These are phyloP conservation scores for Phyllotreta striolata DNA, from an alignment of 2,888 invertebrate genomes.

Conservation along the genomic window DNA sequence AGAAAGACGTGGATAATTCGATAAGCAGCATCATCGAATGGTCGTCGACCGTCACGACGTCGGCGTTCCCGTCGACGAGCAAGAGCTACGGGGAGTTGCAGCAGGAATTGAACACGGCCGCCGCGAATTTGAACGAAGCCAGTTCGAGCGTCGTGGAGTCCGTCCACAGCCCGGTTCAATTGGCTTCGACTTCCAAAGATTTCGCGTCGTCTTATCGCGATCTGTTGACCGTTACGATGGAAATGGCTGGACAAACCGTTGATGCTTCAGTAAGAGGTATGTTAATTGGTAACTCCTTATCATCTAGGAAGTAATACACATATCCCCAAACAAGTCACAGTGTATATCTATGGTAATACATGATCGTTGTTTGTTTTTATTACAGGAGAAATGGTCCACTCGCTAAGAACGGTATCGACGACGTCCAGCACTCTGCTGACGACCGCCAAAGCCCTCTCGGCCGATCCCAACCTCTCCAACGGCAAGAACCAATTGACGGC, in stretches of 20 bases:
- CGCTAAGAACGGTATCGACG: slow-evolving; percentile 86
- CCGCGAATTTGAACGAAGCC: slow-evolving; percentile 83
- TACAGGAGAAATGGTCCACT: slow-evolving; percentile 79
- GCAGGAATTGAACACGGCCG: slow-evolving; percentile 83
- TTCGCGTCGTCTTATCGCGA: slow-evolving; percentile 83
- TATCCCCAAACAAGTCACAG: too few relatives aligned
- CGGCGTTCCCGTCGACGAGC: slow-evolving; percentile 78
- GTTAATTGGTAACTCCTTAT: too few relatives aligned
- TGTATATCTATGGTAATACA: too few relatives aligned
- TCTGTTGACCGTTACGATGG: slow-evolving; percentile 80
- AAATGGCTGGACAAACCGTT: slow-evolving; percentile 84
- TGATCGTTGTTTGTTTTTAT: slow-evolving; percentile 10
- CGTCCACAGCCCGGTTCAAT: slow-evolving; percentile 72
- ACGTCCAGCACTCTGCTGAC: slow-evolving; percentile 85
- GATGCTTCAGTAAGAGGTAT: slow-evolving; percentile 72
- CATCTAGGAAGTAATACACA: slow-evolving; percentile 5
- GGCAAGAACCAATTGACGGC: slow-evolving; percentile 88
- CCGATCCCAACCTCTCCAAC: slow-evolving; percentile 89
- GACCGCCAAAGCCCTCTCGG: slow-evolving; percentile 88
- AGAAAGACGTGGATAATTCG: slow-evolving; percentile 91
- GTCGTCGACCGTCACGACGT: slow-evolving; percentile 74
- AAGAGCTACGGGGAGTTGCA: slow-evolving; percentile 84
- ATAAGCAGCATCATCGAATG: slow-evolving; percentile 82
- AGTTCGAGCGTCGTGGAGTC: slow-evolving; percentile 84
- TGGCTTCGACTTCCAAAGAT: slow-evolving; percentile 78